Evolutionary conservation across 2,113 vertebrate species (phyloP).

Genomic region (Australoheros scitulus): DNA sequence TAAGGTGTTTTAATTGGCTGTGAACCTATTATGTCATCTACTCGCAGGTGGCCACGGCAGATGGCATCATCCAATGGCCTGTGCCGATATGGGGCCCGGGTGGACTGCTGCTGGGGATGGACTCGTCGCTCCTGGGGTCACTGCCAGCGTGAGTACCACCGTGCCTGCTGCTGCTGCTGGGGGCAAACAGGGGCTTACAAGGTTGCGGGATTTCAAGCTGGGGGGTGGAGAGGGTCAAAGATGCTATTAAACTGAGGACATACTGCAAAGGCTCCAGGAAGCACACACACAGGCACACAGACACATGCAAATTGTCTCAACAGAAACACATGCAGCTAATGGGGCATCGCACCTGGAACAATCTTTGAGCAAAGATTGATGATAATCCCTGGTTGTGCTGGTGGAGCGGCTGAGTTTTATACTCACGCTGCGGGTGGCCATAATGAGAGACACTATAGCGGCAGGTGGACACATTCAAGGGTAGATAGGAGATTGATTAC

Average conservation of each 20-base stretch:
- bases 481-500: slow-evolving; percentile 30
- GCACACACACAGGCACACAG: slow-evolving; percentile 1
- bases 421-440: slow-evolving; percentile 30
- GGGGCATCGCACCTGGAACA: slow-evolving; percentile 28
- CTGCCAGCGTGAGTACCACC: slow-evolving; percentile 93
- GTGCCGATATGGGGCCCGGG: slow-evolving; percentile 89
- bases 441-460: slow-evolving; percentile 31
- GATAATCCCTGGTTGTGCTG: slow-evolving; percentile 13
- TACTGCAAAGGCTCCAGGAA: slow-evolving; percentile 1
- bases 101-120: slow-evolving; percentile 99
- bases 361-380: slow-evolving; percentile 66
- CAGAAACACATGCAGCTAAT: slow-evolving; percentile 25
- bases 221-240: slow-evolving; percentile 45
- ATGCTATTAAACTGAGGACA: slow-evolving; percentile 33
- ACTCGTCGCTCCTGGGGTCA: slow-evolving; percentile 90
- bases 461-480: slow-evolving; percentile 40
- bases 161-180: slow-evolving; percentile 61
- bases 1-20: slow-evolving; percentile 42
- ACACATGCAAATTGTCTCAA: slow-evolving; percentile 18
- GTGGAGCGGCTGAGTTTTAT: slow-evolving; percentile 25
- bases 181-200: slow-evolving; percentile 68
- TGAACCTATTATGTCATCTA: slow-evolving; percentile 59
- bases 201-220: slow-evolving; percentile 72
- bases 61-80: slow-evolving; percentile 87
- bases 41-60: slow-evolving; percentile 92